A percentile compares a stretch with the other conserved stretches of the same genome.
Conservation (phyloP, 2,797 vertebrate species). For the Gallinago nigripennis region DNA sequence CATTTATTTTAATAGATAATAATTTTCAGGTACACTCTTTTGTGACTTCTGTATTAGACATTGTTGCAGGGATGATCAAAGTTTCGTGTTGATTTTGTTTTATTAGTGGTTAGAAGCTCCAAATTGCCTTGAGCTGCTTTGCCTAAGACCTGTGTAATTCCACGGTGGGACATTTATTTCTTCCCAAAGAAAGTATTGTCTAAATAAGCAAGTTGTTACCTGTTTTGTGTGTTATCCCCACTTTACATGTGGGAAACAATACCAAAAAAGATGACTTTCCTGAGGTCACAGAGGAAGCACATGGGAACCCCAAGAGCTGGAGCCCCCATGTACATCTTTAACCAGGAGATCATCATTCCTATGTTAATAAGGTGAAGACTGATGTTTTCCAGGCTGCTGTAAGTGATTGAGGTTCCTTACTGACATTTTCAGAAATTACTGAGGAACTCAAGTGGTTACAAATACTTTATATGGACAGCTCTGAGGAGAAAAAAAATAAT, state of each 20-base stretch:
- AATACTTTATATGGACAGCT: not conserved
- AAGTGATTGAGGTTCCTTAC: not conserved
- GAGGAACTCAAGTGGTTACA: not conserved
- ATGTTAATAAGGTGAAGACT: not conserved
- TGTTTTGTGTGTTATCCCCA: not conserved
- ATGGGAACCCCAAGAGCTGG: not conserved
- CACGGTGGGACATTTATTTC: not conserved
- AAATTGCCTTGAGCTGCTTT: not conserved
- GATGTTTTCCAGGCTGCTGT: not conserved
- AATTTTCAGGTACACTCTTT: not conserved
- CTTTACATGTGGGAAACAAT: not conserved
- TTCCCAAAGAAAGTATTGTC: not conserved
- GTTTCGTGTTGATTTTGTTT: not conserved
- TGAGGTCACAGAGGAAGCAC: not conserved
- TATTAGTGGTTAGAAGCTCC: not conserved
- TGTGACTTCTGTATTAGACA: not conserved
- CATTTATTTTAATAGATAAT: not conserved
- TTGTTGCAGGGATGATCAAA: not conserved
- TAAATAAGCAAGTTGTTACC: not conserved
- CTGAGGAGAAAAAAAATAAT: not conserved
- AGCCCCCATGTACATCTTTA: not conserved
- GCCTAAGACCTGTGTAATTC: not conserved
- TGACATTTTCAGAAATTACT: not conserved
- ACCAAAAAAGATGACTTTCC: not conserved
- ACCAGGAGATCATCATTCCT: not conserved